These are phyloP conservation scores for Peromyscus californicus DNA, from an alignment of 2,113 vertebrate species.

Conservation along the genomic window DNA sequence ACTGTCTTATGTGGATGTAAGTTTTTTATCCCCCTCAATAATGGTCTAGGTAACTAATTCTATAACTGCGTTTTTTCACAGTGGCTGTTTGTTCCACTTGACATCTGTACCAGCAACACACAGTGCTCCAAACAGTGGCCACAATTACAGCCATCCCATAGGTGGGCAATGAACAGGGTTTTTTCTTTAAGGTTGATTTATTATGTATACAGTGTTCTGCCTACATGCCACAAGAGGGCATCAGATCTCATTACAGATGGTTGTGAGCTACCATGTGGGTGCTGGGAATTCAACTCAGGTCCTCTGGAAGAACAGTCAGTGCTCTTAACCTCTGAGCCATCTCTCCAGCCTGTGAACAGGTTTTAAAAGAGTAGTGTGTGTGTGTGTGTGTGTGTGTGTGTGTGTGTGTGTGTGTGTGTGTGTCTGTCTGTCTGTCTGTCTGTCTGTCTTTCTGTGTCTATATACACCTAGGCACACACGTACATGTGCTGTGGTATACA, in stretches of 20 bases:
- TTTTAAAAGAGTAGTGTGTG: background rate
- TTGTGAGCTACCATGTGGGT: too few species aligned
- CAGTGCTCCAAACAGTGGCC: background rate
- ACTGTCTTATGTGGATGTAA: background rate
- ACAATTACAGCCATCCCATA: background rate
- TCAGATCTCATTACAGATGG: too few species aligned
- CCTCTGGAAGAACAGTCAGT: too few species aligned
- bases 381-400: background rate
- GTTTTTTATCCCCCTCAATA: background rate
- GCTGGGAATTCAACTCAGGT: too few species aligned
- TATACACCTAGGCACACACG: too few species aligned
- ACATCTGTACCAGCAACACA: background rate
- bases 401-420: background rate
- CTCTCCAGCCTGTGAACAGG: too few species aligned
- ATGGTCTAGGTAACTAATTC: background rate
- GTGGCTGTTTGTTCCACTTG: background rate
- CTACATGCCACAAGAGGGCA: too few species aligned
- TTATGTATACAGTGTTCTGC: too few species aligned
- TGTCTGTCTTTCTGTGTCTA: background rate
- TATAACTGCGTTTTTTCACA: background rate
- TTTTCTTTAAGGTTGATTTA: too few species aligned
- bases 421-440: background rate
- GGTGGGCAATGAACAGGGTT: background rate
- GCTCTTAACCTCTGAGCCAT: too few species aligned
- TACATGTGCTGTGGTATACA: background rate